Conservation (phyloP, 2,113 vertebrate genomes). For the Scopus umbretta region DNA sequence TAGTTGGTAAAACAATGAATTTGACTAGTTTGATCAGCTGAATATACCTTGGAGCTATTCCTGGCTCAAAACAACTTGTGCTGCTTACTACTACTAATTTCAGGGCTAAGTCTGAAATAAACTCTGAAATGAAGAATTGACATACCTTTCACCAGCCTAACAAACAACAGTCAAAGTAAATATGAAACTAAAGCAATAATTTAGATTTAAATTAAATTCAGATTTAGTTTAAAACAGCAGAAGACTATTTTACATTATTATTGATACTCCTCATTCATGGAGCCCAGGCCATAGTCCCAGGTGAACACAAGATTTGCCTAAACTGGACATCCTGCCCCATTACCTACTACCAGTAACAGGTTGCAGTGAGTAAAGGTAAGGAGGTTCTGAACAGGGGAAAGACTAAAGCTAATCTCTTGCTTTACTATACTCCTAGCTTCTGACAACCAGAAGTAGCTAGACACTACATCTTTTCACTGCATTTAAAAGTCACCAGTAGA, state of each 20-base stretch:
- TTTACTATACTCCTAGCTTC: not conserved
- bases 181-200: not conserved
- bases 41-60: conserved; percentile 9
- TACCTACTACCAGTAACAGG: not conserved
- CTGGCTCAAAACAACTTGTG: not conserved
- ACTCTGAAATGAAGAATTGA: not conserved
- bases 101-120: not conserved
- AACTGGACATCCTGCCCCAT: not conserved
- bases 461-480: not conserved
- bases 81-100: not conserved
- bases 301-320: not conserved
- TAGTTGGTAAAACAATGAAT: conserved; percentile 46
- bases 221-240: not conserved
- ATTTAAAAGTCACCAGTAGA: not conserved
- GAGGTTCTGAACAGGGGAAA: not conserved
- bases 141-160: not conserved
- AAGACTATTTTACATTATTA: not conserved
- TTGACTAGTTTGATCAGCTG: conserved; percentile 25
- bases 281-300: not conserved
- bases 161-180: not conserved
- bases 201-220: not conserved
- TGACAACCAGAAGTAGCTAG: not conserved
- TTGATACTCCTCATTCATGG: not conserved
- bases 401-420: not conserved
- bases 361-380: not conserved